A percentile compares a stretch with the other conserved stretches of the same genome.
These are phyloP conservation scores for Melanophora roralis DNA, from an alignment of 2,888 invertebrate species.

Conservation along the genomic window DNA sequence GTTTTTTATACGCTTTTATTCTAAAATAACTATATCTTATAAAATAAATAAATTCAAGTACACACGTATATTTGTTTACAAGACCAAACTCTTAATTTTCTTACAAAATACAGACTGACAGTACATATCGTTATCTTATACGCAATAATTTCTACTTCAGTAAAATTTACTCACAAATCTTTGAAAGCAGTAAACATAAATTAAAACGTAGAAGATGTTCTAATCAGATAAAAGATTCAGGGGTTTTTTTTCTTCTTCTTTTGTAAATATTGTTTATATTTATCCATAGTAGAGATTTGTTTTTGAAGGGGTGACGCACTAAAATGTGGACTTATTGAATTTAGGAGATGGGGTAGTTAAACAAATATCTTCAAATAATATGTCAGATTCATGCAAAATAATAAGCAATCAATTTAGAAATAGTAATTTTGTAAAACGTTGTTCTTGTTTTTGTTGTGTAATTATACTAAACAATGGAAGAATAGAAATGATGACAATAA, in stretches of 20 bases:
- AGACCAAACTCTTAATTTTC: conserved; percentile 11
- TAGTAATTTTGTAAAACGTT: background rate
- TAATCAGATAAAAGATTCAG: conserved; percentile 22
- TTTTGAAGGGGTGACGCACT: too few species aligned
- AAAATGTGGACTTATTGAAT: too few species aligned
- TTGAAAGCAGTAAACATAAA: background rate
- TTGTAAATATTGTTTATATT: too few species aligned
- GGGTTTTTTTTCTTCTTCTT: background rate
- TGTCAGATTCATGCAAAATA: conserved; percentile 26
- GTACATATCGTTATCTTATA: too few species aligned
- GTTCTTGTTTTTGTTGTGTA: background rate
- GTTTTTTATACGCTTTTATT: too few species aligned
- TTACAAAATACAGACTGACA: background rate
- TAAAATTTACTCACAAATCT: background rate
- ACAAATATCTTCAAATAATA: background rate
- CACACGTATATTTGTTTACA: conserved; percentile 7
- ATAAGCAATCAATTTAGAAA: background rate
- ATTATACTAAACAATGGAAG: too few species aligned
- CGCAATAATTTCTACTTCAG: too few species aligned
- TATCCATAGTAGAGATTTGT: too few species aligned
- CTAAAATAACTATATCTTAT: too few species aligned
- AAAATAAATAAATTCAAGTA: too few species aligned
- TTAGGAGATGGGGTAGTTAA: too few species aligned
- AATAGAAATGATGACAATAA: too few species aligned
- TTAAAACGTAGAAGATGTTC: background rate